These are phyloP conservation scores for Acanthosoma haemorrhoidale DNA, from an alignment of 2,888 invertebrate species.

Conservation along the genomic window DNA sequence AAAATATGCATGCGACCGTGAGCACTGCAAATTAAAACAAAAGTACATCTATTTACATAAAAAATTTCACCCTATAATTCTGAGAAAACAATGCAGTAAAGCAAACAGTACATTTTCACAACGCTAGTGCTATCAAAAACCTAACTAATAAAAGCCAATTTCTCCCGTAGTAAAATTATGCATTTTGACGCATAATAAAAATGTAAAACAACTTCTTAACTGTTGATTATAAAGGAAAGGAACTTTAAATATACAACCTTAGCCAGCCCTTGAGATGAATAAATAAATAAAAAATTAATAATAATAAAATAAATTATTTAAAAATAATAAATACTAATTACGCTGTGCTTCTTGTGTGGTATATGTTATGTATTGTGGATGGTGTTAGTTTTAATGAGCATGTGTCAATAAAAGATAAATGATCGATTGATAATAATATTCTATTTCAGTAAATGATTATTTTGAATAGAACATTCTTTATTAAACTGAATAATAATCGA, in stretches of 20 bases:
- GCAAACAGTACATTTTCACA: conserved; percentile 2
- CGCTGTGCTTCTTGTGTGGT: not conserved
- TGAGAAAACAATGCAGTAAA: conserved; percentile 10
- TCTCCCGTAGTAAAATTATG: not conserved
- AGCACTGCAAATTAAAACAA: not conserved
- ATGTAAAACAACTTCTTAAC: conserved; percentile 20
- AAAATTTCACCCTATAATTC: not conserved
- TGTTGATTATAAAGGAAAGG: conserved; percentile 30
- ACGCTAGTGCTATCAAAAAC: conserved; percentile 23
- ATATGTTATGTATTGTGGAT: not conserved
- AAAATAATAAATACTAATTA: too few species aligned
- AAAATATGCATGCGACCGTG: not conserved
- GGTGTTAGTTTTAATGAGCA: not conserved
- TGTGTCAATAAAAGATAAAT: too few species aligned
- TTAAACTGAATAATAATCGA: too few species aligned
- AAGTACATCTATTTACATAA: not conserved
- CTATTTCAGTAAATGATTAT: too few species aligned
- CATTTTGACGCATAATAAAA: conserved; percentile 17
- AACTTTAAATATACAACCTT: conserved; percentile 37
- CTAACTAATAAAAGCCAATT: conserved; percentile 17
- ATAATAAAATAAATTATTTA: not conserved
- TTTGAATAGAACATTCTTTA: too few species aligned
- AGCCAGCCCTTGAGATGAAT: conserved; percentile 30
- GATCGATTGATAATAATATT: too few species aligned
- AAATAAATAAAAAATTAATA: conserved; percentile 26